Conservation (phyloP, 2,113 vertebrate species). For the Thalassoma bifasciatum region DNA sequence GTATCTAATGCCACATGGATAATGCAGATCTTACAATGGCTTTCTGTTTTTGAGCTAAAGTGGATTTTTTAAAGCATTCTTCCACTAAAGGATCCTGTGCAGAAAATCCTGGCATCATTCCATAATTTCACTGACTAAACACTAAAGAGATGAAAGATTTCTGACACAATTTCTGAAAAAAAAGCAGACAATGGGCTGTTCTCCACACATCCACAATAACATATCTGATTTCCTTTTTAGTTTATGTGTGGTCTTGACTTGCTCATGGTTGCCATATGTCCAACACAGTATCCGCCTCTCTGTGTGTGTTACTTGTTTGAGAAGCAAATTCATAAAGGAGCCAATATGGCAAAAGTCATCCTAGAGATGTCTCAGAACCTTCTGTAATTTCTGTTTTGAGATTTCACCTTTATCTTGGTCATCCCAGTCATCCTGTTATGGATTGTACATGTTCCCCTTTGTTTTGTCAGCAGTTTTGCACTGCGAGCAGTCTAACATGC, state of each 20-base stretch:
- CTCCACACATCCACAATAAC: not conserved
- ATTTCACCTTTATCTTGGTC: not conserved
- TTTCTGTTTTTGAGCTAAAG: too few relatives aligned
- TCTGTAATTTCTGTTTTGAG: not conserved
- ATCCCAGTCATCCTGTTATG: not conserved
- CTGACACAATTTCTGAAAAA: not conserved
- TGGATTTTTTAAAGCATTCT: too few relatives aligned
- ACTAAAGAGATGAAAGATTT: not conserved
- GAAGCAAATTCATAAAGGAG: not conserved
- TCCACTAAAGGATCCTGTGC: too few relatives aligned
- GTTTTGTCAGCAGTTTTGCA: constrained; percentile 9
- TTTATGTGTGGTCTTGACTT: constrained; percentile 9
- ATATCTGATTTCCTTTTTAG: constrained; percentile 7
- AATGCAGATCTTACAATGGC: too few relatives aligned
- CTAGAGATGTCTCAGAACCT: not conserved
- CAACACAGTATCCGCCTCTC: not conserved
- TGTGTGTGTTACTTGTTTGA: not conserved
- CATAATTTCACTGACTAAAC: not conserved
- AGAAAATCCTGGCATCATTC: too few relatives aligned
- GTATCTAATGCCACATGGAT: too few relatives aligned
- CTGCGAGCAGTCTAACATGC: not conserved
- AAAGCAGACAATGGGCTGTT: not conserved
- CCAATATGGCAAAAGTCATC: not conserved
- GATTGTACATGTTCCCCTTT: not conserved
- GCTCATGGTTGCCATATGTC: not conserved